Evolutionary conservation across 2,113 vertebrate genomes (phyloP), one percentile per base, ranked within the genome.

Genomic region (Nycticebus coucang): DNA sequence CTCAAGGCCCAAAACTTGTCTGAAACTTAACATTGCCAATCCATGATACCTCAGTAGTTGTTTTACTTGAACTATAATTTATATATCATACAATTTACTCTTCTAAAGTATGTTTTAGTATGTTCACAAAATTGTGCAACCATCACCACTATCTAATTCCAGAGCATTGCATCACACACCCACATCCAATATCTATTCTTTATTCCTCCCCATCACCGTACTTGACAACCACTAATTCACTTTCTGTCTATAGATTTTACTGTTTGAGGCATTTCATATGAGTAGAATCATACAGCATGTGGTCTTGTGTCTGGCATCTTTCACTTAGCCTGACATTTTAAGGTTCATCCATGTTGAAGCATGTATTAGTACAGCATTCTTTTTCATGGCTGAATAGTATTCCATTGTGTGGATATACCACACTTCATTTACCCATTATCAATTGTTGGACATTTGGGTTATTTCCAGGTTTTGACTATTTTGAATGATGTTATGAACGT

Each of bases 341-440:
- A 62, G 59, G 26, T 72, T 79, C 21, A 57, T 89, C 57, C 21
- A 24, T 77, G 28, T 77, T 86, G 21, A 60, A 74, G 45, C 50
- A 45, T 90, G 53, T 79, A 14, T 79, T 86, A 62, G 28, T 86
- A 86, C 53, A 71, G 62, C 33, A 74, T 59, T 35, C 35, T 9
- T 87, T 81, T 81, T 96, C 71, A 64, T 45, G 6, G 26, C 57
- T 80, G 55, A 89, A 53, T 82, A 82, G 50, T 87, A 87, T 35
- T 94, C 21, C 5, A 15, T 62, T 78, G 53, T 82, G 5, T 4
- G 4, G 33, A 24, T 96, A 45, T 53, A 24, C 22, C n/a, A 45
- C 22, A 26, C n/a, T 82, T 71, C 64, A 3, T 92, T 82, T 94
- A 77, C 68, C 55, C 53, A 19, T 69, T 35, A 35, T 90, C 68